These are phyloP conservation scores for Poecile montanus DNA, from an alignment of 2,797 vertebrate species.

Conservation along the genomic window DNA sequence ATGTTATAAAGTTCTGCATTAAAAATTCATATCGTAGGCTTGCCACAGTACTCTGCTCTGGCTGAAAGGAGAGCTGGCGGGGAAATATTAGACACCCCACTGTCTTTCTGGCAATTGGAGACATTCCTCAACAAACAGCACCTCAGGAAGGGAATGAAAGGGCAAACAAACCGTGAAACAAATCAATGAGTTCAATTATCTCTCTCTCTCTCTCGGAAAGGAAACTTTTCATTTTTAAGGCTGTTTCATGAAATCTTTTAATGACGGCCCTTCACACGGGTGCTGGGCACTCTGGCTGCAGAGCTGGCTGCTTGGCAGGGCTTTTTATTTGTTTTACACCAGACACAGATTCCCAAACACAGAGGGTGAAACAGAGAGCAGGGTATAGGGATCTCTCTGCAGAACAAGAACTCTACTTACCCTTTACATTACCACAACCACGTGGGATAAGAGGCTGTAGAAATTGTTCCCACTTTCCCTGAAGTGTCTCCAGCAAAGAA, in stretches of 20 bases:
- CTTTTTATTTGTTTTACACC: conserved; percentile 13
- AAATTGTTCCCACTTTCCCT: neutral
- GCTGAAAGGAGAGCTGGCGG: conserved; percentile 77
- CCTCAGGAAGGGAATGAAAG: conserved; percentile 80
- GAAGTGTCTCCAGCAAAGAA: neutral
- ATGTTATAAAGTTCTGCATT: conserved; percentile 82
- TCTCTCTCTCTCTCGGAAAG: conserved; percentile 67
- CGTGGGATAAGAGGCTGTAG: neutral
- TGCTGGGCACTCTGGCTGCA: conserved; percentile 11
- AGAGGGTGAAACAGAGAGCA: neutral
- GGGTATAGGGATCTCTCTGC: neutral
- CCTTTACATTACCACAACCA: neutral
- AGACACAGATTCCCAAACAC: neutral
- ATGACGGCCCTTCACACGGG: conserved; percentile 30
- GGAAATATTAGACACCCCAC: conserved; percentile 80
- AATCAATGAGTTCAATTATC: conserved; percentile 84
- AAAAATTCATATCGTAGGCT: conserved; percentile 86
- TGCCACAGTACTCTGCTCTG: conserved; percentile 79
- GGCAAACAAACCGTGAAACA: conserved; percentile 81
- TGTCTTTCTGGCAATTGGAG: conserved; percentile 81
- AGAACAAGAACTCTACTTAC: neutral
- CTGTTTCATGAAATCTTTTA: conserved; percentile 65
- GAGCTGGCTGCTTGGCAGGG: neutral
- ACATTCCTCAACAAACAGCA: conserved; percentile 83
- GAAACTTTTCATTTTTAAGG: conserved; percentile 77